phyloP scores from a whole-genome alignment of 2,888 invertebrate genomes.

The Pharmacophagus antenor region DNA sequence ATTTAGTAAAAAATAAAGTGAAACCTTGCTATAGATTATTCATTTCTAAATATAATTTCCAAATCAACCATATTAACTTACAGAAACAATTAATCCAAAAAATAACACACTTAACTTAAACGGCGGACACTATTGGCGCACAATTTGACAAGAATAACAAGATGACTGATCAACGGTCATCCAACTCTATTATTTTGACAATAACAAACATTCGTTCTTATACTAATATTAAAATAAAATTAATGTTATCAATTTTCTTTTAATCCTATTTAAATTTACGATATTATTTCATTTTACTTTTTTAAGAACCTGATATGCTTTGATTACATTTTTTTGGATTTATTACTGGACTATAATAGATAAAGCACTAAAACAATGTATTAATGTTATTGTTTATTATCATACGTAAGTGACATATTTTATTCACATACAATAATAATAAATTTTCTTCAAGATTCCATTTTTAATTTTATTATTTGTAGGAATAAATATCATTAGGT shows the following conservation, averaged over 20 bases:
- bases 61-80: not conserved
- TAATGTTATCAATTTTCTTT: not conserved
- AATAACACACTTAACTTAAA: conserved; percentile 22
- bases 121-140: conserved; percentile 53
- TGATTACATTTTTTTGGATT: no score
- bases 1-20: not conserved
- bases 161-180: conserved; percentile 11
- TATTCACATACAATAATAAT: no score
- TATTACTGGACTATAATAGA: no score
- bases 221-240: not conserved
- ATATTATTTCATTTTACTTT: no score
- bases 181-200: not conserved
- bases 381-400: no score
- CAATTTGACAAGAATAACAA: conserved; percentile 49
- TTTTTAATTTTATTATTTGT: no score
- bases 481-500: not conserved
- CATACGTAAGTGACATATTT: no score
- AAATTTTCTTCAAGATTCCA: no score
- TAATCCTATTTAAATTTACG: no score
- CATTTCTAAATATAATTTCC: not conserved
- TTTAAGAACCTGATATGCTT: no score
- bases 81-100: conserved; percentile 1
- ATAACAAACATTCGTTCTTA: not conserved
- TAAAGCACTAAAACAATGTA: no score
- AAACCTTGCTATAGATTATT: not conserved